phyloP scores from a whole-genome alignment of 2,888 invertebrate species.

The Anticlea derivata region DNA sequence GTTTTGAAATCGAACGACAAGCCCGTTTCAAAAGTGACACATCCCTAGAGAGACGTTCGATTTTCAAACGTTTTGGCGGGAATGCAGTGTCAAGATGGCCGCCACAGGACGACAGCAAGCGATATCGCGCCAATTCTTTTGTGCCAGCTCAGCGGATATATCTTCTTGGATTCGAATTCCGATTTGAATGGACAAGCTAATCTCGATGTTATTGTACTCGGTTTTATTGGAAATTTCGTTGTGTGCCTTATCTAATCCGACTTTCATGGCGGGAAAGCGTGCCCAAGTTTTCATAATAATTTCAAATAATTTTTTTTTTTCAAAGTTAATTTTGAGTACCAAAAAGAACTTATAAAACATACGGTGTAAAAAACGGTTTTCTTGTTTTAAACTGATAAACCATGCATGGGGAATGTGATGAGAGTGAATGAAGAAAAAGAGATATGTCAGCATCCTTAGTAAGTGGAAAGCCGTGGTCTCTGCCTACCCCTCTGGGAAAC shows the following conservation, averaged over 20 bases:
- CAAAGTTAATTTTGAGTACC: too few species aligned
- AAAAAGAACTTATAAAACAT: too few species aligned
- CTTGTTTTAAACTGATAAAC: too few species aligned
- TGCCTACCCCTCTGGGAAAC: too few species aligned
- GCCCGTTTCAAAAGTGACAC: slow-evolving; percentile 39
- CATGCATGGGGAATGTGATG: too few species aligned
- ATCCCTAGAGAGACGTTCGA: slow-evolving; percentile 59
- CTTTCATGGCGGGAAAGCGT: slow-evolving; percentile 15
- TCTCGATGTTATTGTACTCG: slow-evolving; percentile 64
- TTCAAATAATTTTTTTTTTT: slow-evolving; percentile 7
- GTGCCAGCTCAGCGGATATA: slow-evolving; percentile 59
- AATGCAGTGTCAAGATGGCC: slow-evolving; percentile 44
- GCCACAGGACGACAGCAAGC: slow-evolving; percentile 49
- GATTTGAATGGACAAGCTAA: slow-evolving; percentile 73
- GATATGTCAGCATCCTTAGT: too few species aligned
- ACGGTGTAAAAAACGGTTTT: too few species aligned
- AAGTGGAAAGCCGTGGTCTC: too few species aligned
- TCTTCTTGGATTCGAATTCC: slow-evolving; percentile 61
- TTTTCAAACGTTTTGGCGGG: slow-evolving; percentile 39
- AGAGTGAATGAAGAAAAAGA: too few species aligned
- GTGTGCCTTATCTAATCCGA: slow-evolving; percentile 37
- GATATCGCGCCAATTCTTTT: slow-evolving; percentile 80
- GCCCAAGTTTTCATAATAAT: slow-evolving; percentile 14
- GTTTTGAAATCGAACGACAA: slow-evolving; percentile 69
- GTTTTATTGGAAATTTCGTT: slow-evolving; percentile 50